Evolutionary conservation across 2,888 invertebrate species (phyloP).

Genomic region (Lamproptera curius): DNA sequence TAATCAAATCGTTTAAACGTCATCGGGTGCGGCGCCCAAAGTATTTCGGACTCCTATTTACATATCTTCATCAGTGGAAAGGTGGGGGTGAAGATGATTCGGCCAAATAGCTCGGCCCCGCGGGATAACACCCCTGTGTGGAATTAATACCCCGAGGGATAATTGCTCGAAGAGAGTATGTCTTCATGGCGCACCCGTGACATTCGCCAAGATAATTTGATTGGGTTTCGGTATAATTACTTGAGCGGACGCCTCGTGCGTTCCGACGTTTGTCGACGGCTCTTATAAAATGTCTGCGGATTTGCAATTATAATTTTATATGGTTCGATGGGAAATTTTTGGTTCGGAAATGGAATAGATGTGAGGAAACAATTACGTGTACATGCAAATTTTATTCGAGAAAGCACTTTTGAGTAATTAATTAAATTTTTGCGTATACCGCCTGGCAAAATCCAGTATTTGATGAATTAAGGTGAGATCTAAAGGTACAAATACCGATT

Average conservation of each 20-base stretch:
- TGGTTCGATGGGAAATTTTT: too few relatives aligned
- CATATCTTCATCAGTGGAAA: conserved; percentile 70
- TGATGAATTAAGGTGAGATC: too few relatives aligned
- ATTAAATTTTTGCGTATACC: too few relatives aligned
- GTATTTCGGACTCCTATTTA: conserved; percentile 54
- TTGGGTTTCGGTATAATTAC: conserved; percentile 61
- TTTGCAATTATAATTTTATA: too few relatives aligned
- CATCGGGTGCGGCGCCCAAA: conserved; percentile 28
- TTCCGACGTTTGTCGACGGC: too few relatives aligned
- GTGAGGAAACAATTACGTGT: too few relatives aligned
- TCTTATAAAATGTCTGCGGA: too few relatives aligned
- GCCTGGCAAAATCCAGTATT: too few relatives aligned
- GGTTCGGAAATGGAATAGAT: too few relatives aligned
- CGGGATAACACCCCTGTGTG: conserved; percentile 6
- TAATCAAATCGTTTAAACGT: conserved; percentile 6
- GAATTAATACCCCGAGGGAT: conserved; percentile 35
- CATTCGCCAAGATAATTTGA: conserved; percentile 63
- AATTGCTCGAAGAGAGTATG: conserved; percentile 61
- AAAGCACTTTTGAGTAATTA: too few relatives aligned
- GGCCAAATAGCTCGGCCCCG: conserved; percentile 41
- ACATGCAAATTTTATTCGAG: too few relatives aligned
- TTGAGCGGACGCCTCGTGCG: conserved; percentile 34
- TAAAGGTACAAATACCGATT: too few relatives aligned
- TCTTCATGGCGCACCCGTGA: conserved; percentile 62
- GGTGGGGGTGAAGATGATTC: conserved; percentile 69